Evolutionary conservation across 2,888 invertebrate species (phyloP).

Genomic region (Icerya purchasi): DNA sequence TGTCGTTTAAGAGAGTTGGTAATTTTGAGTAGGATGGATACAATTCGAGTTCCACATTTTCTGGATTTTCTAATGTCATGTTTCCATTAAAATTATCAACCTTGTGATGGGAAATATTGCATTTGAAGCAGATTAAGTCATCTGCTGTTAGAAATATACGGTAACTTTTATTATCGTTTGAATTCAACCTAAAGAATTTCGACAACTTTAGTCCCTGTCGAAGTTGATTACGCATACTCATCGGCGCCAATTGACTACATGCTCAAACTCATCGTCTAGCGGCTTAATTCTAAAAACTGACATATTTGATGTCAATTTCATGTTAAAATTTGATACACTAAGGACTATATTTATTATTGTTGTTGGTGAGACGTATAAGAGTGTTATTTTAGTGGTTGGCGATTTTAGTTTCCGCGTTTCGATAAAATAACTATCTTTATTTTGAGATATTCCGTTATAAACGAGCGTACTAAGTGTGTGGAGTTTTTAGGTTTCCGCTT

Average conservation of each 20-base stretch:
- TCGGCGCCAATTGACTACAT: background rate
- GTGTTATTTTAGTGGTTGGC: background rate
- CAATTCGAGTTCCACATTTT: background rate
- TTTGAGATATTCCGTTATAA: too few species aligned
- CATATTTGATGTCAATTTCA: background rate
- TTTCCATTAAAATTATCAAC: background rate
- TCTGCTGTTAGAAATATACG: background rate
- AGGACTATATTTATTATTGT: background rate
- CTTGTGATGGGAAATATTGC: background rate
- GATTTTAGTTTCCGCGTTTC: background rate
- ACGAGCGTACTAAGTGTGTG: background rate
- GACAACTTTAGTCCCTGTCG: background rate
- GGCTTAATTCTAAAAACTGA: background rate
- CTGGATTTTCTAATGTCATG: background rate
- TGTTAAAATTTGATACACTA: background rate
- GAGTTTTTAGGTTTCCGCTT: background rate
- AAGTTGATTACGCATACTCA: background rate
- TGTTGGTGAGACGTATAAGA: background rate
- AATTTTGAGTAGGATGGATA: background rate
- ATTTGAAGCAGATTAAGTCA: background rate
- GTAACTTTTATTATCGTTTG: background rate
- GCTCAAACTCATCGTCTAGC: background rate
- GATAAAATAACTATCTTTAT: background rate
- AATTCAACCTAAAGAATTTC: background rate
- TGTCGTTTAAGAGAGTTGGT: background rate